Base-by-base conservation (phyloP, 2,888 invertebrate species). In the Cephus pulcher region DNA sequence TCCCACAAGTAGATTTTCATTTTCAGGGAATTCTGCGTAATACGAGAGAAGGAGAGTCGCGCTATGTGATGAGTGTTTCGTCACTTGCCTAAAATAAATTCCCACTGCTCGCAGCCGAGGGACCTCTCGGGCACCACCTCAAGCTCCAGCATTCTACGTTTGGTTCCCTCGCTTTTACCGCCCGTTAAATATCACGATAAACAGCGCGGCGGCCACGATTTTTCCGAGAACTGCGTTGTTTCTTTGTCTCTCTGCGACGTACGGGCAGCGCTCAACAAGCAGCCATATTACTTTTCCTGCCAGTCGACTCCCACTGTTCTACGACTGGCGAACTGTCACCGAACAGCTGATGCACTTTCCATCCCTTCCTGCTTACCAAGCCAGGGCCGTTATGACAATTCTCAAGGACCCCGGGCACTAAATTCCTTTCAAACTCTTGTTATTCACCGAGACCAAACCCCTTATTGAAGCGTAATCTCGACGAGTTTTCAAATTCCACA, bases 41-140 rank as follows among this genome's bases (percentile, higher is more conserved):
- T 86, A 84, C 75, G 79, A 77, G 73, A 78, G 77, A 56, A 79
- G 75, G 40, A 76, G 79, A 73, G 68, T 34, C 40, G 78, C 76
- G 73, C 34, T 73, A 73, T 76, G 56, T 74, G 69, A 76, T 71
- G 80, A 76, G 76, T 76, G 83, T 88, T 84, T 86, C 85, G 86
- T 87, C 90, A 93, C 96, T 95, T 93, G 97, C 98, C 98, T 93
- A 98, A 93, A 92, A 97, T 95, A 93, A 99, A 98, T 94, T 99
- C 98, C 98, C 98, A 98, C 94, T 97, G 96, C 93, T 98, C 98
- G 93, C 98, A 97, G 93, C 98, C 97, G 91, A 99, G 95, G 89
- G 97, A 97, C 90, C 97, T 95, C 93, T 98, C 98, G 88, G 98
- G 98, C 92, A 97, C 95, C 90, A 99, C 97, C 94, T 99, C 98